Conservation (phyloP, 1,140 invertebrate genomes). For the Apis cerana region DNA sequence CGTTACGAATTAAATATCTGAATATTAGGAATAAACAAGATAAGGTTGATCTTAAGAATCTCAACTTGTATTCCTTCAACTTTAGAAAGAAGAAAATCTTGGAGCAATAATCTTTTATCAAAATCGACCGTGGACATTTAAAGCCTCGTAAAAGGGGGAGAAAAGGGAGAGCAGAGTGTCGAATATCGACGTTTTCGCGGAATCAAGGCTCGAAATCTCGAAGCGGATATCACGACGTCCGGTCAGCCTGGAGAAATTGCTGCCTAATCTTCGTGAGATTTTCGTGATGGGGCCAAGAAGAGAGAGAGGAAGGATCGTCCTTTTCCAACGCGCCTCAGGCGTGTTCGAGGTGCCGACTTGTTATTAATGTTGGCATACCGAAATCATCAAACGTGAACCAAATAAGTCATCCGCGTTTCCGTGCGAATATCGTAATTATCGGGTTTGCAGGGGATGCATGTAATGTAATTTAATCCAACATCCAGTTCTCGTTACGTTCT, state of each 20-base stretch:
- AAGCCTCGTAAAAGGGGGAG: neutral
- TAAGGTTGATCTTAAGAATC: too few species aligned
- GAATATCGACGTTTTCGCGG: constrained; percentile 1
- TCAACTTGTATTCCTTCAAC: too few species aligned
- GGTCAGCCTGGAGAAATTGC: constrained; percentile 33
- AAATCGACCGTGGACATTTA: neutral
- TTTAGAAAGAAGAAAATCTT: too few species aligned
- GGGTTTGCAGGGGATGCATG: neutral
- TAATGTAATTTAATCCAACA: constrained; percentile 19
- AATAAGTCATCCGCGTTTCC: constrained; percentile 33
- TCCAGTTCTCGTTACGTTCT: constrained; percentile 9
- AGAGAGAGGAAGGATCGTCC: neutral
- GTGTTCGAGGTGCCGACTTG: constrained; percentile 65
- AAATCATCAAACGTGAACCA: constrained; percentile 29
- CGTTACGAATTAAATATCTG: too few species aligned
- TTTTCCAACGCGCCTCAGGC: constrained; percentile 45
- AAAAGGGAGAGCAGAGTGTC: too few species aligned
- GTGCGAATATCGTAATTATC: constrained; percentile 44
- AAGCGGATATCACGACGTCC: neutral
- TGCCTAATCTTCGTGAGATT: constrained; percentile 54
- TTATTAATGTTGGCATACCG: constrained; percentile 68
- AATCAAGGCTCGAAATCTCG: neutral
- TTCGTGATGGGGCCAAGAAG: constrained; percentile 25
- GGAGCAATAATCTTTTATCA: neutral
- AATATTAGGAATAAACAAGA: too few species aligned